Evolutionary conservation across 2,113 vertebrate genomes (phyloP).

Genomic region (Petrocephalus zakoni): DNA sequence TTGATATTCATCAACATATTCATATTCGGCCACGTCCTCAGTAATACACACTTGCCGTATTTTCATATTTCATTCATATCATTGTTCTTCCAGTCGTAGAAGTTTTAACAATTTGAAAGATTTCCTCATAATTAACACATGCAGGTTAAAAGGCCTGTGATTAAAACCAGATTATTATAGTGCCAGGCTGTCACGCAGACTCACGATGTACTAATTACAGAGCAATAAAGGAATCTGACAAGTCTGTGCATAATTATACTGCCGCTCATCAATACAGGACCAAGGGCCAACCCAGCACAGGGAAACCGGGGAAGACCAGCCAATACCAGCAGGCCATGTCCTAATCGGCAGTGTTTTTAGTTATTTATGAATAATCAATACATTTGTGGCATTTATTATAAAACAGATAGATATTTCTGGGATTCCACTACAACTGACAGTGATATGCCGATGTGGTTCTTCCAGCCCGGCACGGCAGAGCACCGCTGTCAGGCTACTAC

Average conservation of each 20-base stretch:
- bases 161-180: conserved; percentile 8
- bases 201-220: neutral
- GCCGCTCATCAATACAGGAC: neutral
- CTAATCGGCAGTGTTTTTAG: neutral
- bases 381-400: neutral
- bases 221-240: neutral
- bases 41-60: neutral
- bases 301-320: neutral
- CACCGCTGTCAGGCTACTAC: neutral
- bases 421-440: neutral
- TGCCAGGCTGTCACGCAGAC: neutral
- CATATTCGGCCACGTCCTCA: neutral
- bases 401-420: neutral
- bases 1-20: neutral
- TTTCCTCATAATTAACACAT: neutral
- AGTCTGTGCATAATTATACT: neutral
- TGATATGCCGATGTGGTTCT: neutral
- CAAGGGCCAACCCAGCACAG: neutral
- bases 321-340: neutral
- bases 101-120: neutral
- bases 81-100: neutral
- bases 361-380: neutral
- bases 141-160: neutral
- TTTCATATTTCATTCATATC: neutral
- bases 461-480: neutral